phyloP scores from a whole-genome alignment of 1,140 invertebrate species.

The Aethina tumida region DNA sequence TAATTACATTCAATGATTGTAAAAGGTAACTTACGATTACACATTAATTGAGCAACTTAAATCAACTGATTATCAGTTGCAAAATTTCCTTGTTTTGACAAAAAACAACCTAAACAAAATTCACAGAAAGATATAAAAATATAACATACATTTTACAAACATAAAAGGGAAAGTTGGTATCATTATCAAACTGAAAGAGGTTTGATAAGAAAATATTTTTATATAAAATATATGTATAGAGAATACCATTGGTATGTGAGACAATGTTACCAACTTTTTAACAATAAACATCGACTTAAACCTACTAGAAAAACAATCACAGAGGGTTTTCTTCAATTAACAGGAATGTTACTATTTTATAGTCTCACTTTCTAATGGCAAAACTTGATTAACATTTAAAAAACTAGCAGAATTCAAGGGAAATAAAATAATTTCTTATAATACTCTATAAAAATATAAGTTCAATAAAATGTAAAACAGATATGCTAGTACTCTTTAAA shows the following conservation, averaged over 20 bases:
- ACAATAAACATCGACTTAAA: slow-evolving; percentile 7
- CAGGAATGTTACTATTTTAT: slow-evolving; percentile 12
- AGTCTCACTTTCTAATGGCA: slow-evolving; percentile 6
- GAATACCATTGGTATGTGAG: slow-evolving; percentile 1
- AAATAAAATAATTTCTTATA: slow-evolving; percentile 1
- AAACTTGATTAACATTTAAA: slow-evolving; percentile 5
- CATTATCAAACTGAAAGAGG: slow-evolving; percentile 9
- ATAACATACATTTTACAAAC: slow-evolving; percentile 3
- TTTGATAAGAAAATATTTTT: slow-evolving; percentile 7
- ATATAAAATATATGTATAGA: slow-evolving; percentile 2
- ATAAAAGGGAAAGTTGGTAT: slow-evolving; percentile 12
- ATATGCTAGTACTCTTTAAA: slow-evolving; percentile 3
- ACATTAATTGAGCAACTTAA: slow-evolving; percentile 13
- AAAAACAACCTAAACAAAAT: slow-evolving; percentile 6
- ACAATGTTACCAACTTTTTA: slow-evolving; percentile 17
- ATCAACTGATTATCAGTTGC: slow-evolving; percentile 7
- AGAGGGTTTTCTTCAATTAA: slow-evolving; percentile 13
- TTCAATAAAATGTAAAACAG: background rate
- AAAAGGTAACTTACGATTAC: slow-evolving; percentile 15
- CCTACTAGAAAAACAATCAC: slow-evolving; percentile 15
- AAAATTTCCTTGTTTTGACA: slow-evolving; percentile 8
- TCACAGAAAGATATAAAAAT: background rate
- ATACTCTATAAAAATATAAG: background rate
- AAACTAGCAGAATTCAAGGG: background rate
- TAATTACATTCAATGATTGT: slow-evolving; percentile 20